Conservation (phyloP, 1,140 invertebrate species). For the Lucilia cuprina region DNA sequence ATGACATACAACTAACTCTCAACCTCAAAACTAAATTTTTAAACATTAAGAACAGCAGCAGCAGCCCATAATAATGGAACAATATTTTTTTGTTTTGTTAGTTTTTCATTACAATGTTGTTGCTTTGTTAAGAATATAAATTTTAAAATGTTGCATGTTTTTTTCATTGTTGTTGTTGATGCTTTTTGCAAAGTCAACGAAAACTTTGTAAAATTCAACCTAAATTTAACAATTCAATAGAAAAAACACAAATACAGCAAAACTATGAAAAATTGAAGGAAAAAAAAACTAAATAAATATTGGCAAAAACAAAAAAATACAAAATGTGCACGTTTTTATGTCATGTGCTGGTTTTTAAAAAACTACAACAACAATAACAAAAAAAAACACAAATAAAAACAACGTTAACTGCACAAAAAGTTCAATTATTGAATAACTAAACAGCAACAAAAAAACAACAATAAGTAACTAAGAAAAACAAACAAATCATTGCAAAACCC, state of each 20-base stretch:
- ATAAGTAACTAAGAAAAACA: too few relatives aligned
- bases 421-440: neutral
- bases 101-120: neutral
- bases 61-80: neutral
- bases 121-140: neutral
- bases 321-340: constrained; percentile 5
- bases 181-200: neutral
- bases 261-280: neutral
- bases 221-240: constrained; percentile 1
- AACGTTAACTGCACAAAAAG: neutral
- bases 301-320: neutral
- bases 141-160: neutral
- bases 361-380: neutral
- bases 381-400: neutral
- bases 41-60: neutral
- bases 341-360: constrained; percentile 3
- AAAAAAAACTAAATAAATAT: neutral
- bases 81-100: too few relatives aligned
- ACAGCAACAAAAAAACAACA: neutral
- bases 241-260: neutral
- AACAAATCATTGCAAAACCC: too few relatives aligned
- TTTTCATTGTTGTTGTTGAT: too few relatives aligned
- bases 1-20: too few relatives aligned
- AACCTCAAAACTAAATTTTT: too few relatives aligned
- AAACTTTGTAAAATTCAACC: neutral